A percentile compares a stretch with the other conserved stretches of the same genome.
Evolutionary conservation across 2,888 invertebrate genomes (phyloP).

Genomic region (Eupithecia subfuscata): DNA sequence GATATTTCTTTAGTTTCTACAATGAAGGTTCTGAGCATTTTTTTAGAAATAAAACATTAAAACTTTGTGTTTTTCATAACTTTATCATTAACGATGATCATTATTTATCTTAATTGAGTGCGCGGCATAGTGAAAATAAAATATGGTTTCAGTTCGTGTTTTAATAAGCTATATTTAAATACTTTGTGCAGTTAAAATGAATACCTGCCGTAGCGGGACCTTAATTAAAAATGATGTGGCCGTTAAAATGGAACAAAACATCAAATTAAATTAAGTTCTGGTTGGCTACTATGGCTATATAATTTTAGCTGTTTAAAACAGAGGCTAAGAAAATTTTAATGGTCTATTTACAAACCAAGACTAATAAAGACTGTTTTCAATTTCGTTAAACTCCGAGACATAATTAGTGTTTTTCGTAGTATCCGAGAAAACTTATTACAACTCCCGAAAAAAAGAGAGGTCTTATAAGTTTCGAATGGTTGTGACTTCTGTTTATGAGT

Average conservation of each 20-base stretch:
- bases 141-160: constrained; percentile 25
- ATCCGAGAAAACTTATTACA: background rate
- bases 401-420: background rate
- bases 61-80: constrained; percentile 20
- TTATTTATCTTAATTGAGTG: constrained; percentile 27
- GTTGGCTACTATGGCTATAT: constrained; percentile 4
- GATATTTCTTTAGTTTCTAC: background rate
- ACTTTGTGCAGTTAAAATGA: constrained; percentile 14
- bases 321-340: constrained; percentile 7
- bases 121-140: constrained; percentile 26
- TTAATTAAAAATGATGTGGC: constrained; percentile 16
- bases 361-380: background rate
- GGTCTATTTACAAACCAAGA: background rate
- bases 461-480: background rate
- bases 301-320: background rate
- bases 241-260: constrained; percentile 15
- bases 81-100: constrained; percentile 25
- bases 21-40: background rate
- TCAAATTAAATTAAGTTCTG: constrained; percentile 13
- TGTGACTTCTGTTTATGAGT: background rate
- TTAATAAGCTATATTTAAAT: constrained; percentile 24
- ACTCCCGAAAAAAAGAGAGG: background rate
- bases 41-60: background rate
- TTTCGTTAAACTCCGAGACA: background rate
- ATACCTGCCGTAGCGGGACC: constrained; percentile 9